Conservation (phyloP, 2,797 vertebrate genomes). For the Phoebastria nigripes region DNA sequence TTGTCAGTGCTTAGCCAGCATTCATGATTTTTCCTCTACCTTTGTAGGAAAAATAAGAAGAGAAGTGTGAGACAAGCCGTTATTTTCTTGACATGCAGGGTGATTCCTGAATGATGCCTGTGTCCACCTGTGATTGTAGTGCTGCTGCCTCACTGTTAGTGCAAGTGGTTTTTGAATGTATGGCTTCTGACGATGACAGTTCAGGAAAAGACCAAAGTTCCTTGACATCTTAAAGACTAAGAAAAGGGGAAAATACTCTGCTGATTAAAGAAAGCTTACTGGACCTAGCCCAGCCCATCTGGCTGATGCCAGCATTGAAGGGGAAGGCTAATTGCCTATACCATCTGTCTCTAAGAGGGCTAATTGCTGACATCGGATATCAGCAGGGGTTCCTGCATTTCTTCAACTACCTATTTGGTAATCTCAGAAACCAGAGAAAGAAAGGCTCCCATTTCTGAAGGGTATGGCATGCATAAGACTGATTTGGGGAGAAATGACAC, state of each 20-base stretch:
- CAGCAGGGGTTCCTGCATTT: constrained; percentile 46
- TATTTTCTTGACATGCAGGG: background rate
- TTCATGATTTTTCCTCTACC: background rate
- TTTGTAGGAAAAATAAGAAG: background rate
- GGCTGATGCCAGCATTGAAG: constrained; percentile 42
- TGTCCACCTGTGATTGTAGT: background rate
- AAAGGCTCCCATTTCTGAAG: background rate
- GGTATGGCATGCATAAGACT: background rate
- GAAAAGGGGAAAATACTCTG: background rate
- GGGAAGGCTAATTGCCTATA: constrained; percentile 56
- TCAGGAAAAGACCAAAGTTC: background rate
- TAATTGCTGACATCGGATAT: constrained; percentile 59
- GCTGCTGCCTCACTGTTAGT: background rate
- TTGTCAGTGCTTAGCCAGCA: background rate
- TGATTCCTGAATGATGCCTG: background rate
- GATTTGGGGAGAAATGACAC: background rate
- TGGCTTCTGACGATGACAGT: background rate
- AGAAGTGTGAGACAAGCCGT: background rate
- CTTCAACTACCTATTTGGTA: constrained; percentile 28
- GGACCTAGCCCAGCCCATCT: constrained; percentile 61
- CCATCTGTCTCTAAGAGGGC: constrained; percentile 60
- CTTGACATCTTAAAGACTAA: constrained; percentile 9
- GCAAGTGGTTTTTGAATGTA: background rate
- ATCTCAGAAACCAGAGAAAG: background rate
- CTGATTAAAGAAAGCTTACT: constrained; percentile 65